Evolutionary conservation across 2,888 invertebrate species (phyloP).

Genomic region (Pandemis corylana): DNA sequence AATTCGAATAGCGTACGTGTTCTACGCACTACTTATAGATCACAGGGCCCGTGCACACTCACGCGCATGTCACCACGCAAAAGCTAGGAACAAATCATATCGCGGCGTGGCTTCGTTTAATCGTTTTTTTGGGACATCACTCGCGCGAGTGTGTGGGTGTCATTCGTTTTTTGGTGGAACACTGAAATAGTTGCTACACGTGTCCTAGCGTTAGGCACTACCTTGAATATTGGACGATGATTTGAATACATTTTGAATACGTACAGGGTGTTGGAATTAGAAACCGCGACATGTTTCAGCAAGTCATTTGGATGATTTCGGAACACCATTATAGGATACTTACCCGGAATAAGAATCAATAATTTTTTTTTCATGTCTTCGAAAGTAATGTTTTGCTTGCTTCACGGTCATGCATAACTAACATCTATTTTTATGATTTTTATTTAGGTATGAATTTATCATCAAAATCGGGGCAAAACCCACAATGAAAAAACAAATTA

Average conservation of each 20-base stretch:
- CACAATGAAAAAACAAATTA: too few relatives aligned
- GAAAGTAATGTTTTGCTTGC: too few relatives aligned
- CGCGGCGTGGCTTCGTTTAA: not conserved
- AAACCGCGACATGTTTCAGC: not conserved
- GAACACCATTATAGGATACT: too few relatives aligned
- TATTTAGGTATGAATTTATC: too few relatives aligned
- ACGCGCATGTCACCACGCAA: not conserved
- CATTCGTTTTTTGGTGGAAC: not conserved
- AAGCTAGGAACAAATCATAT: not conserved
- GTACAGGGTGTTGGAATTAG: not conserved
- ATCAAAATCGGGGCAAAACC: too few relatives aligned
- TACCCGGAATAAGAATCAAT: too few relatives aligned
- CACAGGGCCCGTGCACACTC: not conserved
- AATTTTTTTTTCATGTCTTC: too few relatives aligned
- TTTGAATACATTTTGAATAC: not conserved
- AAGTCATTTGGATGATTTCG: not conserved
- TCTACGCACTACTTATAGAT: constrained; percentile 10
- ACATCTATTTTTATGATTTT: too few relatives aligned
- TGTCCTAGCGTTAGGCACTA: not conserved
- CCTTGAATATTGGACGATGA: constrained; percentile 1
- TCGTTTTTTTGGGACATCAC: not conserved
- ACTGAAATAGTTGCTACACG: not conserved
- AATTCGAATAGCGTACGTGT: constrained; percentile 28
- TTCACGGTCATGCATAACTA: too few relatives aligned
- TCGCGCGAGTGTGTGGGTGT: not conserved